phyloP scores from a whole-genome alignment of 30 jellyfish, hydroid and myxozoan species.

The Cassiopea xamachana region DNA sequence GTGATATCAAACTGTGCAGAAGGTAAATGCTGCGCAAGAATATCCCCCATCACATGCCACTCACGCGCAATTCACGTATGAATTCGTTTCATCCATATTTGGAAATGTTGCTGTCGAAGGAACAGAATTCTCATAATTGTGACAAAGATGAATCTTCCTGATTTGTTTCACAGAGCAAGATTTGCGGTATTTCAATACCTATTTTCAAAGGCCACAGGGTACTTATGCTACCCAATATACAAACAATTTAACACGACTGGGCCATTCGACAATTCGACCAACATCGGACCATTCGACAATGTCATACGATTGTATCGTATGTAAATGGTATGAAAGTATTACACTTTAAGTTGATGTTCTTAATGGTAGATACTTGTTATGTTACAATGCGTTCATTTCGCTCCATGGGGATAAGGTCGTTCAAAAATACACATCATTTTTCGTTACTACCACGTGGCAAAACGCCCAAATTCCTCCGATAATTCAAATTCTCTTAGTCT shows the following conservation, averaged over 20 bases:
- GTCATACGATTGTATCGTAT: neutral
- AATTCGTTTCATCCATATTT: neutral
- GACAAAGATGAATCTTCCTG: neutral
- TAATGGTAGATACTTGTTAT: neutral
- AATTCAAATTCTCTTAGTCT: too few species aligned
- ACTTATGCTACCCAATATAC: neutral
- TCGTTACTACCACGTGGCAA: neutral
- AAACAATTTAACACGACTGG: neutral
- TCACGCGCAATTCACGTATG: constrained; percentile 23
- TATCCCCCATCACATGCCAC: neutral
- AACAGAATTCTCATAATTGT: neutral
- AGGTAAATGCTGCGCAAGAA: neutral
- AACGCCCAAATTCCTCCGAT: neutral
- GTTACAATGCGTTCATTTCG: neutral
- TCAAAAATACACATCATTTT: neutral
- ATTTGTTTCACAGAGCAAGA: neutral
- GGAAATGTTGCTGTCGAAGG: neutral
- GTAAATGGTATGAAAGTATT: neutral
- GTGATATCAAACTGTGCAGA: constrained; percentile 80
- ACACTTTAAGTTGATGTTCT: neutral
- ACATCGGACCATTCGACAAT: neutral
- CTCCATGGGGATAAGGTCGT: neutral
- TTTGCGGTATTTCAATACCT: neutral
- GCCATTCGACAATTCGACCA: neutral
- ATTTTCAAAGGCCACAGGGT: neutral